Base-by-base conservation (phyloP, 2,113 vertebrate species). In the Peromyscus leucopus region DNA sequence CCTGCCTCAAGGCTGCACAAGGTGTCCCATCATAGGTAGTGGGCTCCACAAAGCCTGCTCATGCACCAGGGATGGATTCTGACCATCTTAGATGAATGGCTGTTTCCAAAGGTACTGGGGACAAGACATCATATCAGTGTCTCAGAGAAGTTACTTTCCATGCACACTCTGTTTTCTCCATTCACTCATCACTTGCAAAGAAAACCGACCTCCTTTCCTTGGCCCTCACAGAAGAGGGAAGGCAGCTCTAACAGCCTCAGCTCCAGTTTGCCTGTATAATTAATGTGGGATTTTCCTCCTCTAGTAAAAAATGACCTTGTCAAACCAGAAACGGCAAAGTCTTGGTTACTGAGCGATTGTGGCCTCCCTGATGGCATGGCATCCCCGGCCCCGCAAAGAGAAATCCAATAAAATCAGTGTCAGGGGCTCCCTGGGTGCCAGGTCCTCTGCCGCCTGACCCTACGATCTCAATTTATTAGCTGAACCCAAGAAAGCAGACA, bases 401-500 rank as follows among this genome's bases (percentile, higher is more conserved):
- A 99, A 99, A 99, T 98, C 98, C 99, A 99, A 99, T 99, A 99
- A 99, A 99, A 99, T 98, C 96, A 74, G 98, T 99, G 99, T 99
- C 99, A 99, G 98, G 97, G 98, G 96, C 98, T 98, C 98, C 98
- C 98, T 98, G 98, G 98, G 99, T 99, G 98, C 98, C 98, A 98
- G 98, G 98, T 99, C 99, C 98, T 98, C 98, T 98, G 98, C 98
- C 97, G 98, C 97, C 98, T 98, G 98, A 99, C 99, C 99, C 98
- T 96, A 98, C 79, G 98, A 99, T 99, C 99, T 98, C 98, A 99
- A 99, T 99, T 99, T 99, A 99, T 99, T 99, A 99, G 98, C 98
- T 98, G 98, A 98, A 98, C 98, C 98, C 98, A 97, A 98, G 98
- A 98, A 99, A 98, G 98, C 98, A 98, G 98, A 98, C 98, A 99